Evolutionary conservation across 2,797 vertebrate species (phyloP).

Genomic region (Urophycis tenuis): DNA sequence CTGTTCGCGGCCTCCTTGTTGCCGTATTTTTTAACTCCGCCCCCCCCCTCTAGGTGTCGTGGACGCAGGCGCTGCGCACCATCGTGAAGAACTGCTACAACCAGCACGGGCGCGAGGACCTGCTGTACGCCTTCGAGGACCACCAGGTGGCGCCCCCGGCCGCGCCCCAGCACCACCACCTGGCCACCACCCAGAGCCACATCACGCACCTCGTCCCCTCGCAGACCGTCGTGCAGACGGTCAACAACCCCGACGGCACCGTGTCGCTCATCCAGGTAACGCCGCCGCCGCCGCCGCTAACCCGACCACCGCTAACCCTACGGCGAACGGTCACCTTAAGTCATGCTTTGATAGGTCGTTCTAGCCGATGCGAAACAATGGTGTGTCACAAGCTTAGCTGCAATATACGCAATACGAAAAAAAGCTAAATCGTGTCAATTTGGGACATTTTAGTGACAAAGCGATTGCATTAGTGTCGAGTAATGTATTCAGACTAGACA

Average conservation of each 20-base stretch:
- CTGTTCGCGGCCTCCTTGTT: no score
- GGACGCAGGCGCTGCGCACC: constrained; percentile 93
- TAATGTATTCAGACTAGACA: no score
- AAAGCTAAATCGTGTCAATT: no score
- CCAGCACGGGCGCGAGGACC: constrained; percentile 92
- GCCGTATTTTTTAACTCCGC: not conserved
- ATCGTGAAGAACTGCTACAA: constrained; percentile 99
- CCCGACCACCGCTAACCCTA: no score
- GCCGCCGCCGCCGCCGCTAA: no score
- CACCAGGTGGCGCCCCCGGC: constrained; percentile 71
- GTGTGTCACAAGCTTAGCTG: no score
- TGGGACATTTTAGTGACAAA: no score
- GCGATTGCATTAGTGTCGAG: no score
- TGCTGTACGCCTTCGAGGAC: constrained; percentile 96
- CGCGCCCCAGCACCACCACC: constrained; percentile 67
- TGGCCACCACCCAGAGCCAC: constrained; percentile 76
- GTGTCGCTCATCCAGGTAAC: constrained; percentile 95
- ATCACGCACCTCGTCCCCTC: constrained; percentile 94
- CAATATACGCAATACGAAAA: no score
- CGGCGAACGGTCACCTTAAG: no score
- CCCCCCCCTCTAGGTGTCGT: constrained; percentile 78
- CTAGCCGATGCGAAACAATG: no score
- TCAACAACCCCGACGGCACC: constrained; percentile 96
- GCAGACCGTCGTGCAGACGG: constrained; percentile 96
- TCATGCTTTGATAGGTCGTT: no score